Evolutionary conservation across 2,888 invertebrate genomes (phyloP).

Genomic region (Nomada ferruginata): DNA sequence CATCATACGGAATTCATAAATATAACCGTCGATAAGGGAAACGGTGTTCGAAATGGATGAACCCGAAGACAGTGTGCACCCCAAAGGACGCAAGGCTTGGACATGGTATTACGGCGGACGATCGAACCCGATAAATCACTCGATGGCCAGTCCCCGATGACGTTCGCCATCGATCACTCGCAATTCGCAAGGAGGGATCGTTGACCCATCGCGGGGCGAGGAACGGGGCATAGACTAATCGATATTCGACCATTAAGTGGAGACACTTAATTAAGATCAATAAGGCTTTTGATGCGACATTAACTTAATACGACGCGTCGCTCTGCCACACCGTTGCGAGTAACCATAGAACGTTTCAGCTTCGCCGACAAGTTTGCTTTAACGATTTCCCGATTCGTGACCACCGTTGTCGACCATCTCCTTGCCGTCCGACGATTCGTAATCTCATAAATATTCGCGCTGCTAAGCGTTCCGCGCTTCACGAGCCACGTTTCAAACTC

Average conservation of each 20-base stretch:
- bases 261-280: slow-evolving; percentile 65
- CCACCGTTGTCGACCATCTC: not conserved
- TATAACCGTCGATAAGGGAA: slow-evolving; percentile 45
- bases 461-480: not conserved
- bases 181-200: slow-evolving; percentile 66
- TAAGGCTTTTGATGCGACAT: slow-evolving; percentile 48
- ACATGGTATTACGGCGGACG: slow-evolving; percentile 42
- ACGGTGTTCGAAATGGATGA: slow-evolving; percentile 45
- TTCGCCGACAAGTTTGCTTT: slow-evolving; percentile 5
- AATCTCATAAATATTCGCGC: not conserved
- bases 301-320: slow-evolving; percentile 31
- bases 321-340: slow-evolving; percentile 23
- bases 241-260: slow-evolving; percentile 63
- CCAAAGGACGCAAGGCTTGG: slow-evolving; percentile 34
- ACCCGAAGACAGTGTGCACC: slow-evolving; percentile 45
- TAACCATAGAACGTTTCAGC: not conserved
- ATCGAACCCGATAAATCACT: slow-evolving; percentile 69
- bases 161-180: slow-evolving; percentile 68
- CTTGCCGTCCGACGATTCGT: not conserved
- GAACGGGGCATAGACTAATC: slow-evolving; percentile 42
- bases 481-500: not conserved
- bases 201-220: slow-evolving; percentile 53
- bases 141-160: slow-evolving; percentile 59
- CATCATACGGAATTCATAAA: slow-evolving; percentile 31
- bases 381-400: slow-evolving; percentile 17